A percentile compares a stretch with the other conserved stretches of the same genome.
These are phyloP conservation scores for Zalophus californianus DNA, from an alignment of 2,797 vertebrate genomes.

Conservation along the genomic window DNA sequence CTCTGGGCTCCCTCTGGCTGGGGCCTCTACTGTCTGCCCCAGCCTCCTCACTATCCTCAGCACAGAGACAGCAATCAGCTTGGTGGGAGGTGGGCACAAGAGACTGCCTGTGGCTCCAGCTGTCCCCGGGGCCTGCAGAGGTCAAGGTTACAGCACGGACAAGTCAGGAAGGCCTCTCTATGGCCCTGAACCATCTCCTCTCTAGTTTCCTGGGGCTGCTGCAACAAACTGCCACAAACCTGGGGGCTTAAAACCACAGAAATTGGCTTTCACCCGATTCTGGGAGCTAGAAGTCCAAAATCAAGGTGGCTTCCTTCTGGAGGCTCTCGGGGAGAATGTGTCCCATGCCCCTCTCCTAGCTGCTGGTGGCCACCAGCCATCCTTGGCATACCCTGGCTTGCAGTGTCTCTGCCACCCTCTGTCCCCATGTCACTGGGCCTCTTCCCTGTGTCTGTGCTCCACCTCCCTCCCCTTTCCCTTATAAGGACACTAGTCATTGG, in stretches of 20 bases:
- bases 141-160: background rate
- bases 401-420: background rate
- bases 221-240: background rate
- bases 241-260: background rate
- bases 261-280: background rate
- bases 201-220: background rate
- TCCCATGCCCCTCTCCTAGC: background rate
- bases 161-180: background rate
- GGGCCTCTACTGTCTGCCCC: background rate
- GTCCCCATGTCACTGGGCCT: background rate
- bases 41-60: background rate
- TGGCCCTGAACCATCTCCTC: background rate
- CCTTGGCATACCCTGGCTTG: rapidly evolving
- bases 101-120: rapidly evolving
- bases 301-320: background rate
- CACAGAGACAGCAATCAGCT: background rate
- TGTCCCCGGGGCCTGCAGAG: background rate
- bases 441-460: background rate
- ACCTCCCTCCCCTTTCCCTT: background rate
- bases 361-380: no score
- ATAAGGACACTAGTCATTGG: background rate
- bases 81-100: background rate
- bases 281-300: background rate
- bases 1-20: background rate
- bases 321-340: rapidly evolving